These are phyloP conservation scores for Brachycybe producta DNA, from an alignment of 2,888 invertebrate species.

Conservation along the genomic window DNA sequence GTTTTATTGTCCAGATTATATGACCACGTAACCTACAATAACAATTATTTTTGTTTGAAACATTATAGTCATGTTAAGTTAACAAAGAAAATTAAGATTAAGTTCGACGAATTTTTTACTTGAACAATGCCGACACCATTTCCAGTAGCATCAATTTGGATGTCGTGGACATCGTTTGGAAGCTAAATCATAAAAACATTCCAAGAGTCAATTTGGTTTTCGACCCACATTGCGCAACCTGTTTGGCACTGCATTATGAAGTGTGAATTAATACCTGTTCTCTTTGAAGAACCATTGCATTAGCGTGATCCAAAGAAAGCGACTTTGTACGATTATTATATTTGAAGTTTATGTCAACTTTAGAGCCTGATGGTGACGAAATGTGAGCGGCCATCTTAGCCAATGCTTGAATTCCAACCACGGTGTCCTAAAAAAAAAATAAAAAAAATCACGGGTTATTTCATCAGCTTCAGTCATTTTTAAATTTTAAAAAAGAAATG, in stretches of 20 bases:
- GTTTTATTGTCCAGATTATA: conserved; percentile 22
- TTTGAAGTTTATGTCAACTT: conserved; percentile 20
- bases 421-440: conserved; percentile 31
- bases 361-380: conserved; percentile 20
- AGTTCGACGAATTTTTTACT: conserved; percentile 6
- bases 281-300: conserved; percentile 31
- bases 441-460: not conserved
- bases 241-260: no score
- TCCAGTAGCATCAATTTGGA: conserved; percentile 21
- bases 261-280: conserved; percentile 30
- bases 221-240: no score
- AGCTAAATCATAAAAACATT: conserved; percentile 19
- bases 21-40: conserved; percentile 21
- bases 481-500: not conserved
- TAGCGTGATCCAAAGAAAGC: conserved; percentile 26
- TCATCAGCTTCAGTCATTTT: not conserved
- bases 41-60: no score
- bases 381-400: conserved; percentile 30
- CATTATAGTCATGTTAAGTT: not conserved
- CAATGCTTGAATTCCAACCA: conserved; percentile 34
- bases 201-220: no score
- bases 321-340: conserved; percentile 19
- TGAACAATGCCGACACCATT: conserved; percentile 24
- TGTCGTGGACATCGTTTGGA: conserved; percentile 19
- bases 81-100: not conserved